phyloP scores from a whole-genome alignment of 2,113 vertebrate genomes.

The Cyanoderma ruficeps region DNA sequence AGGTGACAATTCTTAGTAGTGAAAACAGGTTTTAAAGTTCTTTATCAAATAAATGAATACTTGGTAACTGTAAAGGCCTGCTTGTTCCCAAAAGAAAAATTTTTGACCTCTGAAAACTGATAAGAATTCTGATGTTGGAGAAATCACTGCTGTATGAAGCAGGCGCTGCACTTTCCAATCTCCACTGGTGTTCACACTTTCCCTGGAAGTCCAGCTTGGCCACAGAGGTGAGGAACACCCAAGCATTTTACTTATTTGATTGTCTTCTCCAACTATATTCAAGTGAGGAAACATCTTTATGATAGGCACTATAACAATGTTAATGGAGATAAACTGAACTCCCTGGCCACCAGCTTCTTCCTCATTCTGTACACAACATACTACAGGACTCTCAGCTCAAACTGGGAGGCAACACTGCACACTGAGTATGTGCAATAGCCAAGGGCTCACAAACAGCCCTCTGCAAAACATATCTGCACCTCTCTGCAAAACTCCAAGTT shows the following conservation, averaged over 20 bases:
- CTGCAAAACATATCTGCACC: neutral
- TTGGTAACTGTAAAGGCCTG: neutral
- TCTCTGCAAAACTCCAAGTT: neutral
- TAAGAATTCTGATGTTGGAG: neutral
- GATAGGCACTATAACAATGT: neutral
- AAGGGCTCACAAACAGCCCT: neutral
- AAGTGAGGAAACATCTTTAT: neutral
- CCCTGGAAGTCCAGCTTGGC: neutral
- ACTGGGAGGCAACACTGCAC: neutral
- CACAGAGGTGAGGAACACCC: neutral
- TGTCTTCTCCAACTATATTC: neutral
- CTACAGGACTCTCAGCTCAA: neutral
- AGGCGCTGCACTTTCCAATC: neutral
- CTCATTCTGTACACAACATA: neutral
- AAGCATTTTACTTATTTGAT: neutral
- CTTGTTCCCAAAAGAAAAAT: neutral
- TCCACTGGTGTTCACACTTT: accelerated
- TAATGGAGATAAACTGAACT: neutral
- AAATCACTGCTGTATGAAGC: neutral
- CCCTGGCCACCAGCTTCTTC: neutral
- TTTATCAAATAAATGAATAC: neutral
- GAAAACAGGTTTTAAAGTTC: neutral
- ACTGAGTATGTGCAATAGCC: neutral
- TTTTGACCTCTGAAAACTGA: neutral
- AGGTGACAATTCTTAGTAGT: neutral